Evolutionary conservation across 2,113 vertebrate genomes (phyloP).

Genomic region (Acinonyx jubatus): DNA sequence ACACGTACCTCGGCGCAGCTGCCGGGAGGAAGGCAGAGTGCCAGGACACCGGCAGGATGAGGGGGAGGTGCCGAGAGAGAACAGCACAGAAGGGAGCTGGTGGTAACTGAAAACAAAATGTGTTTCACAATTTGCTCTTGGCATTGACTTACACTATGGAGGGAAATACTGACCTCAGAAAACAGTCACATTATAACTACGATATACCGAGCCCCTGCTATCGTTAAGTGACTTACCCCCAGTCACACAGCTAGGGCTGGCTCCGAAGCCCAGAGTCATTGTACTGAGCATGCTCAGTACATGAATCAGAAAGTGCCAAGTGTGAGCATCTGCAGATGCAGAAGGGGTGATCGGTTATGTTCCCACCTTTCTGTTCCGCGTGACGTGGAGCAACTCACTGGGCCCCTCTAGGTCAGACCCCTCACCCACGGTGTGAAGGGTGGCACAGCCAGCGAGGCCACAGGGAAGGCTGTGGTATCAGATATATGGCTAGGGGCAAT

Average conservation of each 20-base stretch:
- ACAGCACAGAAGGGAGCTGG: slow-evolving; percentile 22
- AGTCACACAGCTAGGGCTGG: background rate
- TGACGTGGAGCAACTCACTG: background rate
- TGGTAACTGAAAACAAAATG: slow-evolving; percentile 37
- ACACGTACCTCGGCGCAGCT: background rate
- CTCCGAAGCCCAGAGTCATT: background rate
- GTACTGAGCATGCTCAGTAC: background rate
- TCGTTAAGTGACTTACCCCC: background rate
- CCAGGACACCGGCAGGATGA: background rate
- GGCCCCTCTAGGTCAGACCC: background rate
- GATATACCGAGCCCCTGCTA: background rate
- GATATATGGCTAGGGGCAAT: background rate
- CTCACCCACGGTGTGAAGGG: background rate
- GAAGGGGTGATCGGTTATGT: background rate
- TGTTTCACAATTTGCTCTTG: slow-evolving; percentile 64
- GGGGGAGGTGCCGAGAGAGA: background rate
- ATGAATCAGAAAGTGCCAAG: background rate
- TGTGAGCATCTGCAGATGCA: background rate
- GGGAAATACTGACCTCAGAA: background rate
- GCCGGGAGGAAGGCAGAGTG: slow-evolving; percentile 40
- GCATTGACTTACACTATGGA: background rate
- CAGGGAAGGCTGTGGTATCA: background rate
- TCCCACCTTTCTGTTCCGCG: background rate
- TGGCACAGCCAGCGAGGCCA: background rate
- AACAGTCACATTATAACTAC: background rate